phyloP scores from a whole-genome alignment of 2,113 vertebrate species.

The Cettia cetti region DNA sequence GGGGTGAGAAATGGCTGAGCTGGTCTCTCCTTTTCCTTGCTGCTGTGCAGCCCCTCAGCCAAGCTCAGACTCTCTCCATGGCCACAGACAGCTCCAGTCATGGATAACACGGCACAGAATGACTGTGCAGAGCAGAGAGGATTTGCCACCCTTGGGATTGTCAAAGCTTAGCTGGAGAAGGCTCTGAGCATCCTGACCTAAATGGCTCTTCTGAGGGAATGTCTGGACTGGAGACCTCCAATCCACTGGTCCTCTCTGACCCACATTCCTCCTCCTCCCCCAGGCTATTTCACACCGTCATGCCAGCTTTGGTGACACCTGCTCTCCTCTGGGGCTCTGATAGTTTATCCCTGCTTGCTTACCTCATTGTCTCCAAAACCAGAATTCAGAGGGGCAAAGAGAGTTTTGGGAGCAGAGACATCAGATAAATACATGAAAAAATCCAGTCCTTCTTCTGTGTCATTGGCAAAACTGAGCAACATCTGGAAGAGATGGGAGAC shows the following conservation, averaged over 20 bases:
- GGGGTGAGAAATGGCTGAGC: background rate
- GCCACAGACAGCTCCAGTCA: background rate
- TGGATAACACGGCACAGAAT: accelerated
- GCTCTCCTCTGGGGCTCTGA: background rate
- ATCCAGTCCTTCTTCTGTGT: conserved; percentile 72
- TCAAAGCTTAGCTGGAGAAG: background rate
- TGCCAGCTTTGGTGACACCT: background rate
- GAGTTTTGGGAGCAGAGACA: conserved; percentile 77
- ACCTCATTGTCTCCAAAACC: conserved; percentile 86
- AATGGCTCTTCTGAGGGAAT: background rate
- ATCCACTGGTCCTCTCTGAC: background rate
- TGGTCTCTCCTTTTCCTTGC: background rate
- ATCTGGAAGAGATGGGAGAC: conserved; percentile 64
- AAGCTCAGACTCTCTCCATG: background rate
- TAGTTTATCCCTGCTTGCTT: background rate
- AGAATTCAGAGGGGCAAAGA: conserved; percentile 88
- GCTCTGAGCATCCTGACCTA: background rate
- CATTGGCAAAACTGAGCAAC: conserved; percentile 80
- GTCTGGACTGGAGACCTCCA: background rate
- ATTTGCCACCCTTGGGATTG: background rate
- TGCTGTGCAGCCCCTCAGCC: background rate
- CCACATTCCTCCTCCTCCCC: background rate
- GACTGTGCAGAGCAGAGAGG: background rate
- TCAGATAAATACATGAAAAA: conserved; percentile 82
- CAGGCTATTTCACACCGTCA: background rate